Percentiles rank a stretch among this genome's conserved stretches.
These are phyloP conservation scores for Zaprionus lineosus DNA, from an alignment of 2,888 invertebrate species.

Conservation along the genomic window DNA sequence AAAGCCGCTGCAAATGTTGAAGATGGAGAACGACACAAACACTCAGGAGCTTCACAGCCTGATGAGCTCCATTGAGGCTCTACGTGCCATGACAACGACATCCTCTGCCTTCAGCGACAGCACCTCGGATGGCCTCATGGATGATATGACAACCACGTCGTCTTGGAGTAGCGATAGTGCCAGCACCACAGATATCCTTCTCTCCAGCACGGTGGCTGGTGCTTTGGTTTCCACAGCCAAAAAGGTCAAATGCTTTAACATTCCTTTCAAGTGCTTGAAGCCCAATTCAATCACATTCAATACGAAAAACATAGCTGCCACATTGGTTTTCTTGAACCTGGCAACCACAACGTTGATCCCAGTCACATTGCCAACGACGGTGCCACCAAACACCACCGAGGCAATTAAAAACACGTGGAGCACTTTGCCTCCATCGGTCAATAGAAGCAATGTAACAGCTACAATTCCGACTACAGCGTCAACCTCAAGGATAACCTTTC, in stretches of 20 bases:
- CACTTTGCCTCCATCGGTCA: constrained; percentile 27
- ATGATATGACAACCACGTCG: constrained; percentile 43
- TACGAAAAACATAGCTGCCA: constrained; percentile 76
- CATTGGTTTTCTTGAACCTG: constrained; percentile 81
- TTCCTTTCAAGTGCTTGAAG: constrained; percentile 79
- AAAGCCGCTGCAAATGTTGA: constrained; percentile 83
- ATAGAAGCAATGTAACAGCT: not conserved
- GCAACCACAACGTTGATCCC: constrained; percentile 78
- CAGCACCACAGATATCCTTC: constrained; percentile 57
- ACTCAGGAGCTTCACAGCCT: constrained; percentile 68
- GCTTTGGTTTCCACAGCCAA: constrained; percentile 51
- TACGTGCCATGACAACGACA: constrained; percentile 55
- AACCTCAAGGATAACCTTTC: not conserved
- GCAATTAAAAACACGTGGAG: no score
- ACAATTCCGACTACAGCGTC: constrained; percentile 5
- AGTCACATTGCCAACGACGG: constrained; percentile 15
- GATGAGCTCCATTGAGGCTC: constrained; percentile 60
- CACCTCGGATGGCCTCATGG: constrained; percentile 42
- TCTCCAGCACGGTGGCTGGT: constrained; percentile 58
- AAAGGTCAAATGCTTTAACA: constrained; percentile 79
- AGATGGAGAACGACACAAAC: constrained; percentile 84
- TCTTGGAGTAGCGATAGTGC: constrained; percentile 28
- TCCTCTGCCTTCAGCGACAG: constrained; percentile 55
- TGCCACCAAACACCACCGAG: no score
- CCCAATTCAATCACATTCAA: constrained; percentile 58